phyloP scores from a whole-genome alignment of 2,113 vertebrate genomes.

The Gymnogyps californianus region DNA sequence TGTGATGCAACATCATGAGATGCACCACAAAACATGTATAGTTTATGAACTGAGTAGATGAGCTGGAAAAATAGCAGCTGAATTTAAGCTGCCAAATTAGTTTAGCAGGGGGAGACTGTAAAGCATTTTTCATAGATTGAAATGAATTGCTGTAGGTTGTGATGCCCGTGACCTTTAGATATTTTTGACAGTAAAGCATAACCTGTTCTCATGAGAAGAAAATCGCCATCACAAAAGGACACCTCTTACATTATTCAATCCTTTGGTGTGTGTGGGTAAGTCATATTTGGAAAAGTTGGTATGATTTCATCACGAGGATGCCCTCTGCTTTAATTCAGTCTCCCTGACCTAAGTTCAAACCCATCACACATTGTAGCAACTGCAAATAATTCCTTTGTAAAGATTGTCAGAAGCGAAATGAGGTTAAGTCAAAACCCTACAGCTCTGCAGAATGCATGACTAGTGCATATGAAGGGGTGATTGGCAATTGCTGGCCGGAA shows the following conservation, averaged over 20 bases:
- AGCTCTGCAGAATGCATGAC: constrained; percentile 8
- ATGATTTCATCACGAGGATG: not conserved
- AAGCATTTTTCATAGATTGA: not conserved
- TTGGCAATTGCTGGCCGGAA: constrained; percentile 45
- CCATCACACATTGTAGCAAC: constrained; percentile 41
- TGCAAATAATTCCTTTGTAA: constrained; percentile 63
- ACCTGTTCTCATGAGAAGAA: constrained; percentile 5
- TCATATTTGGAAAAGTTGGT: constrained; percentile 23
- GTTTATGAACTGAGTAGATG: not conserved
- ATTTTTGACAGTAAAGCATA: constrained; percentile 1
- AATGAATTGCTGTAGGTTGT: not conserved
- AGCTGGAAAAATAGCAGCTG: not conserved
- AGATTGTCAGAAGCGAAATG: constrained; percentile 59
- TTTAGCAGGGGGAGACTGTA: not conserved
- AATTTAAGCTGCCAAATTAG: not conserved
- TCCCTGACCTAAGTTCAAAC: constrained; percentile 62
- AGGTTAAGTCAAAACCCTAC: constrained; percentile 30
- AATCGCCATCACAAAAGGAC: not conserved
- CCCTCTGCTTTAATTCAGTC: constrained; percentile 54
- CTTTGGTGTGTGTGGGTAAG: not conserved
- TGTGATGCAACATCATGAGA: not conserved
- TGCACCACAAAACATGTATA: not conserved
- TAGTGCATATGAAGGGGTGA: not conserved
- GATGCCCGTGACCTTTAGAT: constrained; percentile 22
- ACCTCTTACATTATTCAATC: constrained; percentile 5